Percentiles rank a stretch among this genome's conserved stretches.
Evolutionary conservation across 2,888 invertebrate species (phyloP).

Genomic region (Nephrotoma flavescens): DNA sequence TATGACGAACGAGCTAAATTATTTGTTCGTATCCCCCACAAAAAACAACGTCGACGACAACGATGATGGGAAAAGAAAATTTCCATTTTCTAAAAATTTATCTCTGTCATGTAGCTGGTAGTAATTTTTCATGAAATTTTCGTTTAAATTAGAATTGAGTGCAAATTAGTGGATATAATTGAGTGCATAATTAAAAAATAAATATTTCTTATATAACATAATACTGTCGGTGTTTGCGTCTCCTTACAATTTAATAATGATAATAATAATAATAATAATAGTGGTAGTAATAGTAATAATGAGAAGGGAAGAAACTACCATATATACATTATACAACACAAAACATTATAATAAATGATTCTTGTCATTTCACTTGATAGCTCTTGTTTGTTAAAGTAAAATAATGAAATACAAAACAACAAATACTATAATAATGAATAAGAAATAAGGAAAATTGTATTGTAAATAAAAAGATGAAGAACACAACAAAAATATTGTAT

Average conservation of each 20-base stretch:
- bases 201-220: not conserved
- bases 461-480: not conserved
- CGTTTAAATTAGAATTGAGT: not conserved
- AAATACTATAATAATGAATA: not conserved
- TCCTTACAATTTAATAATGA: not conserved
- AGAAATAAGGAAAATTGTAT: not conserved
- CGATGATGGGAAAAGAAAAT: not conserved
- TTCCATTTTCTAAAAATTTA: not conserved
- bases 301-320: not conserved
- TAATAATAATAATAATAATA: not conserved
- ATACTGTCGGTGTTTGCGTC: not conserved
- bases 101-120: not conserved
- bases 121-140: not conserved
- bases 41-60: not conserved
- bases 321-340: not conserved
- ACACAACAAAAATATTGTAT: not conserved
- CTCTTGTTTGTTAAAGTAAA: constrained; percentile 1
- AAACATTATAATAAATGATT: constrained; percentile 2
- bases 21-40: not conserved
- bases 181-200: constrained; percentile 1
- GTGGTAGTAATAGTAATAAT: not conserved
- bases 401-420: not conserved
- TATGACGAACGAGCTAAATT: not conserved
- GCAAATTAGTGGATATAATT: constrained; percentile 3
- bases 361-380: constrained; percentile 1